A percentile compares a stretch with the other conserved stretches of the same genome.
Evolutionary conservation across 2,113 vertebrate species (phyloP).

Genomic region (Caranx ignobilis): DNA sequence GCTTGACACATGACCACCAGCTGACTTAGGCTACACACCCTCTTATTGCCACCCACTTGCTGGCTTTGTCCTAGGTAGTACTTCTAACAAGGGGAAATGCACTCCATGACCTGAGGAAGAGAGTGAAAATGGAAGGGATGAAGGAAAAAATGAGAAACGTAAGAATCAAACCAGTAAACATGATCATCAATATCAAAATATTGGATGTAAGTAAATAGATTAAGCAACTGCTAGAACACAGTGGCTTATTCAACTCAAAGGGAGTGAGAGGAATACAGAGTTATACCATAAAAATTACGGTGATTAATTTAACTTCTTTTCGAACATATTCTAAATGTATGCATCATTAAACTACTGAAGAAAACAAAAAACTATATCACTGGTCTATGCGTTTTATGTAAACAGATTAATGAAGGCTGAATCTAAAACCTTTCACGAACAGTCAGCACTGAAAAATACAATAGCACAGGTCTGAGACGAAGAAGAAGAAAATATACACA

Average conservation of each 20-base stretch:
- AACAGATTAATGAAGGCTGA: background rate
- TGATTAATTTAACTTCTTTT: background rate
- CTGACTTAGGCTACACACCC: conserved; percentile 62
- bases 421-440: background rate
- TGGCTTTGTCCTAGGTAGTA: conserved; percentile 59
- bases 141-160: background rate
- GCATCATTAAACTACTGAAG: background rate
- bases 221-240: background rate
- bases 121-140: background rate
- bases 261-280: too few species aligned
- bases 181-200: background rate
- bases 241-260: too few species aligned
- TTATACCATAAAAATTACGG: background rate
- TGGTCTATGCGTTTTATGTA: background rate
- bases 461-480: background rate
- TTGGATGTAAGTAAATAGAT: background rate
- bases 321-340: background rate
- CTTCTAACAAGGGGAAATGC: conserved; percentile 61
- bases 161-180: background rate
- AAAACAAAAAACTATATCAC: background rate
- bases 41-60: conserved; percentile 44
- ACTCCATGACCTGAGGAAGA: conserved; percentile 80
- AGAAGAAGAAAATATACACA: background rate
- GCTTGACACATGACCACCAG: conserved; percentile 77
- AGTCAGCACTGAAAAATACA: background rate